Evolutionary conservation across 2,888 invertebrate species (phyloP).

Genomic region (Perizoma affinitatum): DNA sequence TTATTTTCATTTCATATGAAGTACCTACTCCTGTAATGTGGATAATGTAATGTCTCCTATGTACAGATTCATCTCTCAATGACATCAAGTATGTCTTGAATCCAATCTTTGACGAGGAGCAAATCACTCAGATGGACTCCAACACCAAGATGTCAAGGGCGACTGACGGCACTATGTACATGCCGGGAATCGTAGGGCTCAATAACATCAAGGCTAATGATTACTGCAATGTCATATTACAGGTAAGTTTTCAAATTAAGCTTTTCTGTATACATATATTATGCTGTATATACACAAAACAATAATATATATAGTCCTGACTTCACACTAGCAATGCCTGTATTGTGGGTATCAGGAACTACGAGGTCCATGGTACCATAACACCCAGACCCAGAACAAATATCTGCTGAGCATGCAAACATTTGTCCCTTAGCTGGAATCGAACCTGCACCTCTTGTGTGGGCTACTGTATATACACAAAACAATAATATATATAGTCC

Average conservation of each 20-base stretch:
- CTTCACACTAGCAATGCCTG: no score
- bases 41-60: slow-evolving; percentile 14
- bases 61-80: slow-evolving; percentile 95
- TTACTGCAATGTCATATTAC: slow-evolving; percentile 99
- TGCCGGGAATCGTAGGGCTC: slow-evolving; percentile 98
- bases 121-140: slow-evolving; percentile 92
- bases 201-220: slow-evolving; percentile 99
- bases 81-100: slow-evolving; percentile 99
- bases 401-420: no score
- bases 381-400: no score
- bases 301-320: no score
- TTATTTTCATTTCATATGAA: no score
- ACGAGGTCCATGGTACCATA: no score
- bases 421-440: no score
- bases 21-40: no score
- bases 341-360: no score
- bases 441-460: no score
- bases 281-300: not conserved
- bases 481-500: no score
- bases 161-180: slow-evolving; percentile 97
- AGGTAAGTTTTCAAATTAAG: slow-evolving; percentile 81
- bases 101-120: slow-evolving; percentile 94
- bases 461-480: not conserved
- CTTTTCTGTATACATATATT: not conserved
- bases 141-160: slow-evolving; percentile 95